phyloP scores from a whole-genome alignment of 1,140 invertebrate genomes.

The Drosophila pachea region DNA sequence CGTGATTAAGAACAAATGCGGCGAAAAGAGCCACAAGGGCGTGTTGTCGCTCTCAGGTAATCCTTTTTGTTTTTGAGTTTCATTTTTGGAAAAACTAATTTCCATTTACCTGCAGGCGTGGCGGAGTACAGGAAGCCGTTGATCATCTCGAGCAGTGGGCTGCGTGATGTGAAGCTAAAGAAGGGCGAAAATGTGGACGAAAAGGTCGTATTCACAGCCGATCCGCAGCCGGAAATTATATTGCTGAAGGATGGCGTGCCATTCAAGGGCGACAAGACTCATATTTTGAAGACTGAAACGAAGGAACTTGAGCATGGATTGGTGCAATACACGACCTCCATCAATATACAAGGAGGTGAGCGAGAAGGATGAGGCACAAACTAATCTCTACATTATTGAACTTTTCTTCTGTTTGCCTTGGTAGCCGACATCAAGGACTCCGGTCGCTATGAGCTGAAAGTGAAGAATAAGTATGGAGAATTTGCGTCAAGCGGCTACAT shows the following conservation, averaged over 20 bases:
- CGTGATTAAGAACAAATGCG: conserved; percentile 87
- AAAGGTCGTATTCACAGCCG: conserved; percentile 87
- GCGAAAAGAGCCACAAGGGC: conserved; percentile 85
- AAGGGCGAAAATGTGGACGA: conserved; percentile 87
- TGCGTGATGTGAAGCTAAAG: conserved; percentile 81
- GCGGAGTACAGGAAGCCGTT: conserved; percentile 88
- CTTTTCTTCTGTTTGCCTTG: conserved; percentile 1
- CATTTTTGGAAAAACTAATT: neutral
- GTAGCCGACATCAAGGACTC: conserved; percentile 86
- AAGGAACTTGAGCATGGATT: conserved; percentile 86
- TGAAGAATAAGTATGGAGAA: conserved; percentile 88
- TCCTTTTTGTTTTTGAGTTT: neutral
- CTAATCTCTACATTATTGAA: neutral
- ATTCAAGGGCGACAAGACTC: conserved; percentile 74
- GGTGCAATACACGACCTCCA: conserved; percentile 86
- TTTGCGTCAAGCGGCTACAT: conserved; percentile 84
- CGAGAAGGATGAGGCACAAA: neutral
- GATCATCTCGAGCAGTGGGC: conserved; percentile 81
- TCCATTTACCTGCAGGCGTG: conserved; percentile 80
- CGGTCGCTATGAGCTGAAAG: conserved; percentile 88
- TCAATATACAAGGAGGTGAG: conserved; percentile 84
- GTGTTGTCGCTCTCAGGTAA: conserved; percentile 85
- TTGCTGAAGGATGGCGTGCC: conserved; percentile 81
- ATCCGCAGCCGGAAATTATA: conserved; percentile 84
- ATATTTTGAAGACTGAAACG: conserved; percentile 80